Percentiles rank a stretch among this genome's conserved stretches.
Evolutionary conservation across 2,888 invertebrate species (phyloP).

Genomic region (Phortica okadai): DNA sequence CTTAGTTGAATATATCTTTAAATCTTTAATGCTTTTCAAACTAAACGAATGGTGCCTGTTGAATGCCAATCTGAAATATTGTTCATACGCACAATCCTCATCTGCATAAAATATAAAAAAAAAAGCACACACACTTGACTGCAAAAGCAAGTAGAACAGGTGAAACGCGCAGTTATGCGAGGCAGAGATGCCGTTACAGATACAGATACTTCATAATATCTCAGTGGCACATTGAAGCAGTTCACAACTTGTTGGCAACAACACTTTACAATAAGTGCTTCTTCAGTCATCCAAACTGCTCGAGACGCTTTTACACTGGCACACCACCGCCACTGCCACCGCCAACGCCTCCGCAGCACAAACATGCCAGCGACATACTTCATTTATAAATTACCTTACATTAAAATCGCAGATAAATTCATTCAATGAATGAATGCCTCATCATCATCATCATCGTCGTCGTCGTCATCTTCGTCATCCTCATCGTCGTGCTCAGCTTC

Average conservation of each 20-base stretch:
- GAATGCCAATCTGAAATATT: too few relatives aligned
- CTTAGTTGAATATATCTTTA: too few relatives aligned
- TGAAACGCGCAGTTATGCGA: too few relatives aligned
- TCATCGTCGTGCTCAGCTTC: slow-evolving; percentile 37
- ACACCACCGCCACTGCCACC: slow-evolving; percentile 26
- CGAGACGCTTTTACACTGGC: background rate
- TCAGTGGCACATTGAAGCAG: background rate
- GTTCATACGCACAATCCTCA: too few relatives aligned
- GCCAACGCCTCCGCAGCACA: background rate
- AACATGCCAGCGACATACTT: slow-evolving; percentile 55
- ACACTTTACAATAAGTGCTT: background rate
- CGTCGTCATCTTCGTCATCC: slow-evolving; percentile 51
- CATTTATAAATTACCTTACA: slow-evolving; percentile 71
- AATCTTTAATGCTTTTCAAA: too few relatives aligned
- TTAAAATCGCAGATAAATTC: slow-evolving; percentile 61
- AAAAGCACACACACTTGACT: slow-evolving; percentile 41
- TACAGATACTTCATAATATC: background rate
- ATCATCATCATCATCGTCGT: slow-evolving; percentile 52
- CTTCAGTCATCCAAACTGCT: background rate
- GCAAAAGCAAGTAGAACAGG: too few relatives aligned
- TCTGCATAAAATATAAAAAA: too few relatives aligned
- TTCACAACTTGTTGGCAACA: slow-evolving; percentile 23
- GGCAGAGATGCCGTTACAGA: background rate
- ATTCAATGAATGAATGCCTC: slow-evolving; percentile 41
- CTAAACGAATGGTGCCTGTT: too few relatives aligned